phyloP scores from a whole-genome alignment of 2,888 invertebrate genomes.

The Torymus tubicola region DNA sequence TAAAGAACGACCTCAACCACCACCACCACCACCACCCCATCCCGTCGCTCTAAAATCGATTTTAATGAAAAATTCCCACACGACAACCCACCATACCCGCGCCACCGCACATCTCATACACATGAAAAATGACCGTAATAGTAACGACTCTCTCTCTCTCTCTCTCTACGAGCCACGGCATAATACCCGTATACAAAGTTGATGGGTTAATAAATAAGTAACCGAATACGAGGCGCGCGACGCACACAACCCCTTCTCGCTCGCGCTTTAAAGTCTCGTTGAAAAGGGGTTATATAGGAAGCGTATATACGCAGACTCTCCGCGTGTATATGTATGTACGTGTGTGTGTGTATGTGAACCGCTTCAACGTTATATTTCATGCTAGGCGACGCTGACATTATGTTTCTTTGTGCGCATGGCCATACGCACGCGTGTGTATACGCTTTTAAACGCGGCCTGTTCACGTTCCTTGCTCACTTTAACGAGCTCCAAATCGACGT shows the following conservation, averaged over 20 bases:
- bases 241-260: constrained; percentile 67
- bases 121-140: constrained; percentile 45
- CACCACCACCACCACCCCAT: no score
- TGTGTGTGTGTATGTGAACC: constrained; percentile 60
- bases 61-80: no score
- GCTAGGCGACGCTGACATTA: constrained; percentile 44
- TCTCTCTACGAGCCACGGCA: not conserved
- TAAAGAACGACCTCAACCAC: no score
- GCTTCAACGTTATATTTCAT: constrained; percentile 44
- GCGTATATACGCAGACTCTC: no score
- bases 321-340: no score
- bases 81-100: no score
- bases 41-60: no score
- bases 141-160: not conserved
- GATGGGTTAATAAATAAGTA: constrained; percentile 74
- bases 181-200: constrained; percentile 65
- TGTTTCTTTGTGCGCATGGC: constrained; percentile 37
- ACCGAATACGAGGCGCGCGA: constrained; percentile 63
- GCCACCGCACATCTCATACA: no score
- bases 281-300: constrained; percentile 47
- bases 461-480: constrained; percentile 43
- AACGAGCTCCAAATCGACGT: constrained; percentile 56
- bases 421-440: not conserved
- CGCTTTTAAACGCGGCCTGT: constrained; percentile 30
- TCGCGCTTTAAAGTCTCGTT: constrained; percentile 70